Base-by-base conservation (phyloP, 2,888 invertebrate species). In the Pyralis farinalis region DNA sequence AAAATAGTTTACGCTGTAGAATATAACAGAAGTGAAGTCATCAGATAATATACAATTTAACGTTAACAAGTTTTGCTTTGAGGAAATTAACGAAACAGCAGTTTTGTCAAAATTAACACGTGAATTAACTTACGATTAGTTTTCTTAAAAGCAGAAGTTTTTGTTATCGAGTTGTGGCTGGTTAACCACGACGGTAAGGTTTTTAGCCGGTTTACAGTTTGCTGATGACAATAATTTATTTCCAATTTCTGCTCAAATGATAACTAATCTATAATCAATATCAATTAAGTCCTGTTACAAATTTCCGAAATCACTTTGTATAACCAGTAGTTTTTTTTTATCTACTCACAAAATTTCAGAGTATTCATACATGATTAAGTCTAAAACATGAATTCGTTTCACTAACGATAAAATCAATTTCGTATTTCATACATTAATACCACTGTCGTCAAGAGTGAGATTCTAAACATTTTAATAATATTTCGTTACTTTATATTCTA, bases 361-460 rank as follows among this genome's bases (percentile, higher is more conserved):
- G 80, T 83, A 84, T 82, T 76, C 71, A 71, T 84, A 85, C 71
- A 82, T 70, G 64, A 55, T 66, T 73, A 75, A 71, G 71, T 77
- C 82, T 80, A 79, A 85, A 83, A 80, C 75, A 71, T 81, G 80
- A 76, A 85, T 63, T 75, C 71, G 66, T 74, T 73, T 75, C 63
- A 71, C 74, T 78, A 76, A 76, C 70, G 67, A 71, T 70, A 75
- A 72, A 77, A 75, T 64, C 63, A 63, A 62, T 71, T 71, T 71
- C 71, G 72, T 74, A 71, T 74, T 78, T 70, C 58, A 75, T 76
- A 79, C 75, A 73, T 48, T 78, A 78, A 83, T 81, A 85, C 82
- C 81, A 80, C 78, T 74, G 79, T 80, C 74, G 65, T 80, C 70
- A 72, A 82, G 83, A 84, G 81, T 71, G 83, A 85, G 84, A 85